These are phyloP conservation scores for Peromyscus leucopus DNA, from an alignment of 2,113 vertebrate species.

Conservation along the genomic window DNA sequence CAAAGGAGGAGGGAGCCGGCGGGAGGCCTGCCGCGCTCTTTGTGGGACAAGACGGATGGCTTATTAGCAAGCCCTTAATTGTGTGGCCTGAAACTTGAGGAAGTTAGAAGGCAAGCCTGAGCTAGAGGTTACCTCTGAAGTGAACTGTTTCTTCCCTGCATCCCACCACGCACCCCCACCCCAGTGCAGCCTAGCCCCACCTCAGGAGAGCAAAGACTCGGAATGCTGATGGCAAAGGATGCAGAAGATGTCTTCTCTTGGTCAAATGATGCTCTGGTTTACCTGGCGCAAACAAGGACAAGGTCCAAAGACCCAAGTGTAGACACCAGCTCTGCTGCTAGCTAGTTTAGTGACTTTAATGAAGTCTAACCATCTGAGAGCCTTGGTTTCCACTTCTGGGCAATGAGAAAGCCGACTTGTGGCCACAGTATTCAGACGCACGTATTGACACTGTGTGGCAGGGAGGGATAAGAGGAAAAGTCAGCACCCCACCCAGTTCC, in stretches of 20 bases:
- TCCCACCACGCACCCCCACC: background rate
- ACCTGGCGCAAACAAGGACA: background rate
- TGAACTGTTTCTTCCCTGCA: constrained; percentile 34
- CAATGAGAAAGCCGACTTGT: background rate
- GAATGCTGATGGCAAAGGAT: background rate
- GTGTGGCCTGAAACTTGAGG: constrained; percentile 84
- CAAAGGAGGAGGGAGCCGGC: constrained; percentile 75
- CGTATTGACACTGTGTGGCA: no score
- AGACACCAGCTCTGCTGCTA: background rate
- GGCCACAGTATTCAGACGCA: background rate
- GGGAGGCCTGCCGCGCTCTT: constrained; percentile 83
- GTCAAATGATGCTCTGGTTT: background rate
- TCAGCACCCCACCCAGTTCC: background rate
- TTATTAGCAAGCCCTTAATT: constrained; percentile 87
- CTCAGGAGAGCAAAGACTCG: background rate
- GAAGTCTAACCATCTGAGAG: background rate
- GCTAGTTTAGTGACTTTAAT: background rate
- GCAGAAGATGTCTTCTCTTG: background rate
- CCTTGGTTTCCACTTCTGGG: constrained; percentile 22
- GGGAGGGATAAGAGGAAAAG: background rate
- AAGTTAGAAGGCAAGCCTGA: constrained; percentile 71
- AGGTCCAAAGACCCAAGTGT: background rate
- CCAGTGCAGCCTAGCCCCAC: background rate
- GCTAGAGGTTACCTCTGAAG: background rate
- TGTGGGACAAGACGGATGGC: constrained; percentile 84